These are phyloP conservation scores for Hippocampus abdominalis DNA, from an alignment of 2,113 vertebrate genomes.

Conservation along the genomic window DNA sequence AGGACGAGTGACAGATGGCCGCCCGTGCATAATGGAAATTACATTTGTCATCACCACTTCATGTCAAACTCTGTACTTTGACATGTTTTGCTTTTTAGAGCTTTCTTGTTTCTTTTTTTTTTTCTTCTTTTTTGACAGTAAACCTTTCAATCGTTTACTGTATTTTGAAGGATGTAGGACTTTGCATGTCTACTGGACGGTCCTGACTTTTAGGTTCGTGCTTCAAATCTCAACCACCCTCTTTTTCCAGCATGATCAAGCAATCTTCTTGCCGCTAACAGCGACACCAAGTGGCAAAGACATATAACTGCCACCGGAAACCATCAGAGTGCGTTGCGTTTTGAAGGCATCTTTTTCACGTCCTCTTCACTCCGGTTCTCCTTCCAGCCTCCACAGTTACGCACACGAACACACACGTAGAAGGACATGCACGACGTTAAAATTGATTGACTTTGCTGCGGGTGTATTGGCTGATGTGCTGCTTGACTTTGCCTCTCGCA, in stretches of 20 bases:
- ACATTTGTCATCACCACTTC: not conserved
- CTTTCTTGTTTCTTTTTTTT: not conserved
- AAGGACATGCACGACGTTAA: not conserved
- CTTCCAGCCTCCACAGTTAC: too few species aligned
- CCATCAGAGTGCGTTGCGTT: not conserved
- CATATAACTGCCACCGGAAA: not conserved
- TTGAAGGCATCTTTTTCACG: not conserved
- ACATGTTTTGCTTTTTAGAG: not conserved
- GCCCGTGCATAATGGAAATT: not conserved
- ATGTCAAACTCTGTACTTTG: not conserved
- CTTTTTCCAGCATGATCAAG: too few species aligned
- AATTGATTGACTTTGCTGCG: not conserved
- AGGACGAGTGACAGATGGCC: not conserved
- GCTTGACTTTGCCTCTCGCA: conserved; percentile 34
- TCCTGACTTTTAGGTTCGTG: not conserved
- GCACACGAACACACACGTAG: not conserved
- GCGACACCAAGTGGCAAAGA: not conserved
- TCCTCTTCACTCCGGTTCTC: not conserved
- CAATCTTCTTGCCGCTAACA: conserved; percentile 11
- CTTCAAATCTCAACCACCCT: not conserved
- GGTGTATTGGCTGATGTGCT: not conserved
- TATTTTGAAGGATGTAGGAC: not conserved
- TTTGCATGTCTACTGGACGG: too few species aligned
- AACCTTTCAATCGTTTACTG: not conserved
- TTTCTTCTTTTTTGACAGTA: not conserved